Conservation (phyloP, 1,140 invertebrate species). For the Hyphantria cunea region DNA sequence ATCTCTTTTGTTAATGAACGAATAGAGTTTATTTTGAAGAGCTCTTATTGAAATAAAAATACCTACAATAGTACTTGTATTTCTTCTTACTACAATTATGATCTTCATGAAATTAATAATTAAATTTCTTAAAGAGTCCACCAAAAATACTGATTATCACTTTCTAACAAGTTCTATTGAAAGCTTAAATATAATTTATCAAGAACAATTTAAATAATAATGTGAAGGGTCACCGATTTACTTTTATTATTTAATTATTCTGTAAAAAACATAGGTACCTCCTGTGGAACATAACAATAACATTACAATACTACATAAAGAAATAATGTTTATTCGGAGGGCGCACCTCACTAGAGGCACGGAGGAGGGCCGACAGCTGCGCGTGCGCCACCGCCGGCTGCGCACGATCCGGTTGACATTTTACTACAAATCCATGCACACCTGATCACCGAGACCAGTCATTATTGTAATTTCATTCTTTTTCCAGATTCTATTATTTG, state of each 20-base stretch:
- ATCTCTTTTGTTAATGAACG: too few relatives aligned
- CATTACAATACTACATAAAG: conserved; percentile 40
- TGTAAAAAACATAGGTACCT: conserved; percentile 3
- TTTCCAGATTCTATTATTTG: conserved; percentile 42
- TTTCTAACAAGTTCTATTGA: too few relatives aligned
- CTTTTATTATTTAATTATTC: conserved; percentile 6
- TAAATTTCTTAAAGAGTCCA: too few relatives aligned
- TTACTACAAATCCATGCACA: conserved; percentile 71
- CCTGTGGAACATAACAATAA: conserved; percentile 40
- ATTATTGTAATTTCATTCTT: conserved; percentile 70
- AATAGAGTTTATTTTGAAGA: too few relatives aligned
- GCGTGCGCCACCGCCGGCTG: conserved; percentile 63
- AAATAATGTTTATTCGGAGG: conserved; percentile 65
- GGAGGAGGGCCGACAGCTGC: conserved; percentile 73
- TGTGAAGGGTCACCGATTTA: neutral
- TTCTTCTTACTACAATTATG: too few relatives aligned
- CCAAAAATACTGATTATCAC: too few relatives aligned
- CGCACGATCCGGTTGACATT: conserved; percentile 65
- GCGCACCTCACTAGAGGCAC: conserved; percentile 43
- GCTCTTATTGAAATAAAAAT: too few relatives aligned
- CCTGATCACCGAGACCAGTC: conserved; percentile 70
- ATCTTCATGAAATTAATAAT: too few relatives aligned
- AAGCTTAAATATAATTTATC: too few relatives aligned
- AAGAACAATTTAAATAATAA: neutral
- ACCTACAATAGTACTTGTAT: too few relatives aligned